phyloP scores from a whole-genome alignment of 2,113 vertebrate species.

The Dasypus novemcinctus region DNA sequence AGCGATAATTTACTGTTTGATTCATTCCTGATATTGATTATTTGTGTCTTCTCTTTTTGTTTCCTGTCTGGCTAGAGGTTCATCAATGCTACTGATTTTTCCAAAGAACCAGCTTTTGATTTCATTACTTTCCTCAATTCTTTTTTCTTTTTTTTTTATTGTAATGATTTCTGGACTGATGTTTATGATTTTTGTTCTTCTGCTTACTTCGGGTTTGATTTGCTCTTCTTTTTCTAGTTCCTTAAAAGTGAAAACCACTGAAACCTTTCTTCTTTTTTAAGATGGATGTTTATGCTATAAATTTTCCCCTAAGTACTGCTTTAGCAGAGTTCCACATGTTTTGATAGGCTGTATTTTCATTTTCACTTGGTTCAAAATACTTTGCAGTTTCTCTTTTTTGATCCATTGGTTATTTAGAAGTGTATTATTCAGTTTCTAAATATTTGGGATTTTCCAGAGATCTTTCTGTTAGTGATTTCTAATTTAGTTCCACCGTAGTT shows the following conservation, averaged over 20 bases:
- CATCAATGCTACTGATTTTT: neutral
- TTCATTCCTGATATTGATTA: neutral
- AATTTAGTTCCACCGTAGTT: neutral
- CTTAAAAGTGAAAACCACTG: neutral
- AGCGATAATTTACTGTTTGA: neutral
- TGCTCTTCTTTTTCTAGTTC: slow-evolving; percentile 8
- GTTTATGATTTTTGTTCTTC: neutral
- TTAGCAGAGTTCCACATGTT: neutral
- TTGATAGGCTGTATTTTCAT: neutral
- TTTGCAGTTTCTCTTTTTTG: neutral
- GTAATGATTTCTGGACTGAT: neutral
- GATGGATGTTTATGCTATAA: neutral
- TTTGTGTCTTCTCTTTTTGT: neutral
- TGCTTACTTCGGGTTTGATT: neutral
- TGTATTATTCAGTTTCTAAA: slow-evolving; percentile 9
- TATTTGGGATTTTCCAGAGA: neutral
- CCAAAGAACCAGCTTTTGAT: neutral
- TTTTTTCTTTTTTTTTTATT: neutral
- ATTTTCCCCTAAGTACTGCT: neutral
- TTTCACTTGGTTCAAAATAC: too few species aligned
- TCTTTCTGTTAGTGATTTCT: neutral
- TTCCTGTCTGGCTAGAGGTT: neutral
- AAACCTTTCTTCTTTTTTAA: neutral
- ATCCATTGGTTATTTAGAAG: neutral
- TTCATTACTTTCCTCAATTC: neutral